Evolutionary conservation across 2,113 vertebrate genomes (phyloP).

Genomic region (Oryzias celebensis): DNA sequence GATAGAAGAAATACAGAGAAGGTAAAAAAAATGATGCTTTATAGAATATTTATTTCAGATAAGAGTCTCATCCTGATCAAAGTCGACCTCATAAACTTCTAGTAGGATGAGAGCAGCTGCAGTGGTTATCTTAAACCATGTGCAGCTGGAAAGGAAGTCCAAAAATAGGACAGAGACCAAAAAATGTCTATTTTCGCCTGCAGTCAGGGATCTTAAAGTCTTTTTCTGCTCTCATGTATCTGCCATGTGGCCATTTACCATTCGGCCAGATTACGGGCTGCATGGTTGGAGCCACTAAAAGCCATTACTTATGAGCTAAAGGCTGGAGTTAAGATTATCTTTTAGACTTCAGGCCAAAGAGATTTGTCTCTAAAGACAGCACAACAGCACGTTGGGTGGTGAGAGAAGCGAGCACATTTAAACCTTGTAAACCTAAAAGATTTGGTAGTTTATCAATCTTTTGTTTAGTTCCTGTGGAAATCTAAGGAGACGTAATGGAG

Average conservation of each 20-base stretch:
- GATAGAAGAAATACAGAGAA: too few species aligned
- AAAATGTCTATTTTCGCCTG: constrained; percentile 35
- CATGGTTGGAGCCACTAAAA: constrained; percentile 54
- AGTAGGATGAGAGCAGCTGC: constrained; percentile 3
- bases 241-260: constrained; percentile 59
- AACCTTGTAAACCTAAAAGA: constrained; percentile 20
- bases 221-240: constrained; percentile 36
- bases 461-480: constrained; percentile 6
- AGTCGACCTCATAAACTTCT: constrained; percentile 16
- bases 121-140: constrained; percentile 3
- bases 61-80: constrained; percentile 9
- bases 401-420: constrained; percentile 44
- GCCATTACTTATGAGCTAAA: constrained; percentile 56
- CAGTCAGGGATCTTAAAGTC: constrained; percentile 15
- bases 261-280: constrained; percentile 65
- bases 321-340: constrained; percentile 65
- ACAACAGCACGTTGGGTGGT: constrained; percentile 30
- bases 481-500: neutral
- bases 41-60: constrained; percentile 3
- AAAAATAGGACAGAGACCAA: constrained; percentile 40
- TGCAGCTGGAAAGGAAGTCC: constrained; percentile 1
- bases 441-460: constrained; percentile 29
- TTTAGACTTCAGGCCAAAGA: constrained; percentile 46
- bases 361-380: constrained; percentile 44
- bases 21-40: neutral